Percentiles rank a stretch among this genome's conserved stretches.
Conservation (phyloP, 1,140 invertebrate species). For the Drosophila kurseongensis region DNA sequence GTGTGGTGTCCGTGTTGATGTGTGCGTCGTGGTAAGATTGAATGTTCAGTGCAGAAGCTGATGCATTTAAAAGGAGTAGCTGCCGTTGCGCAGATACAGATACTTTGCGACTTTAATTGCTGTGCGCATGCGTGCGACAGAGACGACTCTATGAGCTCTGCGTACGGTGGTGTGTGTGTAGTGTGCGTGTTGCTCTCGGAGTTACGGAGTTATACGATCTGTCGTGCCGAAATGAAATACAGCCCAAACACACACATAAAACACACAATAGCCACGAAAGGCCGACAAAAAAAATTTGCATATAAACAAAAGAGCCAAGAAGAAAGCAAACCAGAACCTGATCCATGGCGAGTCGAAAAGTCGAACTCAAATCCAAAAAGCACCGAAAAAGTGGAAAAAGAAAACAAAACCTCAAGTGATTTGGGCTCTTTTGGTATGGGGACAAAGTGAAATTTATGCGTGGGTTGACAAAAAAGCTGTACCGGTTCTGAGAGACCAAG, state of each 20-base stretch:
- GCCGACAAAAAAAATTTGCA: conserved; percentile 74
- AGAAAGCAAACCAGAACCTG: conserved; percentile 55
- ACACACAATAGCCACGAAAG: conserved; percentile 33
- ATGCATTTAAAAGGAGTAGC: conserved; percentile 81
- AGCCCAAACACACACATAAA: conserved; percentile 48
- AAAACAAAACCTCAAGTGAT: conserved; percentile 33
- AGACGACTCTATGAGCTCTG: conserved; percentile 64
- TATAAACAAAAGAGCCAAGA: conserved; percentile 74
- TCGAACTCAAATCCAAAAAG: conserved; percentile 7
- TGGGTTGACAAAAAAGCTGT: conserved; percentile 78
- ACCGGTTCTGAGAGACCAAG: conserved; percentile 57
- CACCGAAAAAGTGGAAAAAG: conserved; percentile 16
- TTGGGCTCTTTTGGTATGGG: conserved; percentile 7
- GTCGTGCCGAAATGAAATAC: conserved; percentile 71
- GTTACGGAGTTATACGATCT: conserved; percentile 51
- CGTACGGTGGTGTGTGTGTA: conserved; percentile 7
- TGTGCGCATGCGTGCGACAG: conserved; percentile 57
- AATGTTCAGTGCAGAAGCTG: conserved; percentile 76
- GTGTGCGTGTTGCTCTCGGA: conserved; percentile 30
- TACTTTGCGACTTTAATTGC: conserved; percentile 73
- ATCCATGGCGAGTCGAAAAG: conserved; percentile 26
- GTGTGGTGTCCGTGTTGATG: conserved; percentile 29
- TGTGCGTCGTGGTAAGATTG: conserved; percentile 69
- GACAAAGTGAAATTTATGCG: conserved; percentile 79
- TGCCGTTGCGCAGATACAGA: conserved; percentile 71